Evolutionary conservation across 2,888 invertebrate species (phyloP).

Genomic region (Chrysotoxum bicinctum): DNA sequence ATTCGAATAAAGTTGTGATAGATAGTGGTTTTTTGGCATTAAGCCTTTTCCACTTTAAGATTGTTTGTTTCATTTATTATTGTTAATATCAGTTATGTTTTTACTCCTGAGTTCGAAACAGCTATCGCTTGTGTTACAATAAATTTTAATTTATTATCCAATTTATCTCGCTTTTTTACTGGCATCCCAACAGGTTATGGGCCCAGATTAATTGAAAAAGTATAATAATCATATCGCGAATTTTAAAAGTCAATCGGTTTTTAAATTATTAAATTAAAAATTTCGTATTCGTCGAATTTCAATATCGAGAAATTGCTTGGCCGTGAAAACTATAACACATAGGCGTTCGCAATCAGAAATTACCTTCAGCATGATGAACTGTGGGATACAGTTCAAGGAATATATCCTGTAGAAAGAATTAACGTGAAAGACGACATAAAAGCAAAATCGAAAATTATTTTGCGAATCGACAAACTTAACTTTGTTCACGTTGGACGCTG

Average conservation of each 20-base stretch:
- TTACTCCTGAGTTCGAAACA: no score
- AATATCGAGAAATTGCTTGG: neutral
- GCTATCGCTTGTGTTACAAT: no score
- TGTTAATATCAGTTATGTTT: no score
- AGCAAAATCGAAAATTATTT: slow-evolving; percentile 46
- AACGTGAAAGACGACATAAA: neutral
- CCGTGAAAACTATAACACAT: slow-evolving; percentile 6
- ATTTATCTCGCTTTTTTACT: no score
- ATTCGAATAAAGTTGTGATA: no score
- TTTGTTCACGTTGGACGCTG: slow-evolving; percentile 45
- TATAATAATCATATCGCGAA: neutral
- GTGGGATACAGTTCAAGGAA: slow-evolving; percentile 56
- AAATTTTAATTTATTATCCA: no score
- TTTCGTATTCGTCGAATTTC: neutral
- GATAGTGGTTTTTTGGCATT: no score
- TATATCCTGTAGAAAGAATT: slow-evolving; percentile 19
- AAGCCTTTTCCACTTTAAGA: no score
- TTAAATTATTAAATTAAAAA: neutral
- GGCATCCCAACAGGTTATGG: slow-evolving; percentile 3
- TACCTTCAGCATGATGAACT: slow-evolving; percentile 51
- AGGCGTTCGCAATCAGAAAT: slow-evolving; percentile 45
- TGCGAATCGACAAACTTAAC: slow-evolving; percentile 52
- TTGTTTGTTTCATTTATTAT: no score
- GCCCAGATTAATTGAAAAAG: neutral
- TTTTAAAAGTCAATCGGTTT: neutral